Percentiles rank a stretch among this genome's conserved stretches.
phyloP scores from a whole-genome alignment of 1,140 invertebrate genomes.

The Hermetia illucens region DNA sequence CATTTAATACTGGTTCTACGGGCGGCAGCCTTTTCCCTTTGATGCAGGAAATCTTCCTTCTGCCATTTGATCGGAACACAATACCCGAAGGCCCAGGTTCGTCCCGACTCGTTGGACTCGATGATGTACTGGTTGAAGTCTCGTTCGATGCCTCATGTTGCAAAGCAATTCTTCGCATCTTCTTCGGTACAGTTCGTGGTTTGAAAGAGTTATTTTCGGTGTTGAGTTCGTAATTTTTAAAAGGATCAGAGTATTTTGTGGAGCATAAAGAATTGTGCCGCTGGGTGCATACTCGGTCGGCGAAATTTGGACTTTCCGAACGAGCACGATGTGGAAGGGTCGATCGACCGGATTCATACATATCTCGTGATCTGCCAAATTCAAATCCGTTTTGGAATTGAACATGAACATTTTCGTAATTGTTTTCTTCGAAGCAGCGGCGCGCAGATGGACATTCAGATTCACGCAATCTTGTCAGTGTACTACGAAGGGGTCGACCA shows the following conservation, averaged over 20 bases:
- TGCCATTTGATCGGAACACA: no score
- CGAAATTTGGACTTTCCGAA: constrained; percentile 27
- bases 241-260: constrained; percentile 17
- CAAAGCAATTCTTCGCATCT: no score
- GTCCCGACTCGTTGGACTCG: no score
- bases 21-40: no score
- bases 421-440: constrained; percentile 18
- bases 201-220: constrained; percentile 25
- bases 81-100: no score
- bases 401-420: constrained; percentile 28
- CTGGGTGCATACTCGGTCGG: constrained; percentile 4
- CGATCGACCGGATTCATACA: constrained; percentile 15
- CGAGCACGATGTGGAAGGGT: constrained; percentile 14
- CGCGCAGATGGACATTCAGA: constrained; percentile 5
- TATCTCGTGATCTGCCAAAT: constrained; percentile 19
- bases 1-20: no score
- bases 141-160: no score
- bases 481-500: constrained; percentile 19
- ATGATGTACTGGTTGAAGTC: no score
- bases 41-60: no score
- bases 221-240: constrained; percentile 26
- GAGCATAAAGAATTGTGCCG: no score
- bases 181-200: no score
- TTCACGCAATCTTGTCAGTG: constrained; percentile 19
- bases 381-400: constrained; percentile 30